Evolutionary conservation across 2,113 vertebrate genomes (phyloP).

Genomic region (Erinaceus europaeus): DNA sequence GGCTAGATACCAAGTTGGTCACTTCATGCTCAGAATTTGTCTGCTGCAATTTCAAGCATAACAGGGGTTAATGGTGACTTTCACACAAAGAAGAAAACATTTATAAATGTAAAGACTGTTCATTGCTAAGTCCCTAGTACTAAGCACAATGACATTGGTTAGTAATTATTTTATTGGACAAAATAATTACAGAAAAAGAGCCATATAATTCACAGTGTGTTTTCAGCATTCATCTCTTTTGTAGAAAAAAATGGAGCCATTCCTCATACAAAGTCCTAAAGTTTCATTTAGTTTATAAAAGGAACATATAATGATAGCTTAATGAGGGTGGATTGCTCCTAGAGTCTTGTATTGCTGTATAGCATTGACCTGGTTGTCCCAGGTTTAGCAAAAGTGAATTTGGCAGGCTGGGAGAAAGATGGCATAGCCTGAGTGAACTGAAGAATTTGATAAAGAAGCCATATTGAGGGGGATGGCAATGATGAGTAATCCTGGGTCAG

Average conservation of each 20-base stretch:
- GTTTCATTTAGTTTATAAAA: not conserved
- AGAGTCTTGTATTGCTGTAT: not conserved
- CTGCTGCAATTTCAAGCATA: not conserved
- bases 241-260: slow-evolving; percentile 1
- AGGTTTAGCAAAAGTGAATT: not conserved
- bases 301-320: not conserved
- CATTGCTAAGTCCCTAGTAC: not conserved
- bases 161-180: slow-evolving; percentile 1
- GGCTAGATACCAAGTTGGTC: not conserved
- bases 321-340: no score
- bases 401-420: not conserved
- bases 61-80: not conserved
- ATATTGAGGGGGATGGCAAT: not conserved
- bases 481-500: not conserved
- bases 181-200: not conserved
- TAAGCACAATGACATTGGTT: not conserved
- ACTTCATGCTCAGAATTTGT: not conserved
- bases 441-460: not conserved
- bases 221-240: not conserved
- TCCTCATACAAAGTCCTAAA: not conserved
- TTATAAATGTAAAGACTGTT: not conserved
- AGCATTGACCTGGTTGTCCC: not conserved
- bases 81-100: not conserved
- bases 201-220: not conserved
- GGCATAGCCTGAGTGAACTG: not conserved